phyloP scores from a whole-genome alignment of 2,888 invertebrate species.

The Hoplodrina ambigua region DNA sequence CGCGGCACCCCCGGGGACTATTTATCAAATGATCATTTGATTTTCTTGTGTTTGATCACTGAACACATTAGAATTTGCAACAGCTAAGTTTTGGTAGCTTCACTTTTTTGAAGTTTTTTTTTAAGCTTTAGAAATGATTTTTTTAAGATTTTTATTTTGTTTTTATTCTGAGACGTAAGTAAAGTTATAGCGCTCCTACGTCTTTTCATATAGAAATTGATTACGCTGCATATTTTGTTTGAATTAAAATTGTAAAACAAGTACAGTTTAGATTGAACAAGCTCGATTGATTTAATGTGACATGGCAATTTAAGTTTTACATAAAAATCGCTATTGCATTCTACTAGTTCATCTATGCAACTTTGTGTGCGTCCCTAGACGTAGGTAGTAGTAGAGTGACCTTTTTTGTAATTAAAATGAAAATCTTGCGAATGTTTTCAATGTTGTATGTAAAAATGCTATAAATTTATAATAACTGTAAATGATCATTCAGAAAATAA shows the following conservation, averaged over 20 bases:
- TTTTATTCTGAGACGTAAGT: not conserved
- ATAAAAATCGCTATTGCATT: conserved; percentile 30
- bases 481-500: too few relatives aligned
- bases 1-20: conserved; percentile 82
- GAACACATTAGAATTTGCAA: conserved; percentile 90
- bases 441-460: too few relatives aligned
- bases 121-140: not conserved
- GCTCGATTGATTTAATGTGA: conserved; percentile 51
- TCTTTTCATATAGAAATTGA: conserved; percentile 9
- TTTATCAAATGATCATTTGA: conserved; percentile 91
- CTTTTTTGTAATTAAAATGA: conserved; percentile 8
- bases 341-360: conserved; percentile 17
- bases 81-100: conserved; percentile 78
- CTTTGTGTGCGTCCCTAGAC: conserved; percentile 13
- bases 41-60: conserved; percentile 91
- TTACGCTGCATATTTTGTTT: conserved; percentile 35
- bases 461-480: too few relatives aligned
- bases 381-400: not conserved
- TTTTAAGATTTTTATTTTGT: not conserved
- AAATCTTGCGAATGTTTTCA: not conserved
- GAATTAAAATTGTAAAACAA: conserved; percentile 36
- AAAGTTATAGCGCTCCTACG: too few relatives aligned
- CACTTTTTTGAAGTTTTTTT: conserved; percentile 63
- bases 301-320: conserved; percentile 48
- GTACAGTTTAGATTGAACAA: conserved; percentile 32